Evolutionary conservation across 2,888 invertebrate species (phyloP).

Genomic region (Epinotia nisella): DNA sequence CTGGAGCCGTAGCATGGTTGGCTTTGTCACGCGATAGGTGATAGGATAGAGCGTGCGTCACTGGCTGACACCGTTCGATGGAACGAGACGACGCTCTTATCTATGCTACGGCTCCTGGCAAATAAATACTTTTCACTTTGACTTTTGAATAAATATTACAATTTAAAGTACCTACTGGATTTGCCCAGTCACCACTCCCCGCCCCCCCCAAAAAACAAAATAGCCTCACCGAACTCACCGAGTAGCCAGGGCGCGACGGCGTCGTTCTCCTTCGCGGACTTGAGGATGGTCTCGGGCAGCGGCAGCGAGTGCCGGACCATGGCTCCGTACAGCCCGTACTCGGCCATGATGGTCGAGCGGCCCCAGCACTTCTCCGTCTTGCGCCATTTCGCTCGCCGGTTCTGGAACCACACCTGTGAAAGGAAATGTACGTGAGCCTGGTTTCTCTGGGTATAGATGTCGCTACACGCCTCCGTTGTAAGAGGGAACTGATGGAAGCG

Average conservation of each 20-base stretch:
- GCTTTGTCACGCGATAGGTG: no score
- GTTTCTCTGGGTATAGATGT: neutral
- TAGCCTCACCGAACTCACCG: conserved; percentile 87
- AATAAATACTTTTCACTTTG: no score
- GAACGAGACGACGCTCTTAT: no score
- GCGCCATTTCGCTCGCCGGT: conserved; percentile 99
- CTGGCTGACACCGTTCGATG: no score
- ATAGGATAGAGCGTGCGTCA: no score
- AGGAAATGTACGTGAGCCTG: neutral
- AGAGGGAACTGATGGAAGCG: no score
- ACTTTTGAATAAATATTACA: no score
- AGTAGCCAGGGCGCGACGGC: conserved; percentile 99
- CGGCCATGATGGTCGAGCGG: conserved; percentile 99
- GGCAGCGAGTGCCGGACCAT: conserved; percentile 99
- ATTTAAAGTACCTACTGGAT: no score
- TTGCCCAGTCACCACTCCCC: conserved; percentile 10
- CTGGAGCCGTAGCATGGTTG: no score
- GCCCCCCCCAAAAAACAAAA: conserved; percentile 44
- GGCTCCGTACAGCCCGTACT: conserved; percentile 99
- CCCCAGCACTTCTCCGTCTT: conserved; percentile 99
- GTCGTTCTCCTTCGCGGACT: conserved; percentile 98
- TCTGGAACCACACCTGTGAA: conserved; percentile 99
- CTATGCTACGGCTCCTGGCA: no score
- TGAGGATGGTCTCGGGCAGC: conserved; percentile 98
- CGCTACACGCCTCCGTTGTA: no score